These are phyloP conservation scores for Thumatha senex DNA, from an alignment of 2,888 invertebrate species.

Conservation along the genomic window DNA sequence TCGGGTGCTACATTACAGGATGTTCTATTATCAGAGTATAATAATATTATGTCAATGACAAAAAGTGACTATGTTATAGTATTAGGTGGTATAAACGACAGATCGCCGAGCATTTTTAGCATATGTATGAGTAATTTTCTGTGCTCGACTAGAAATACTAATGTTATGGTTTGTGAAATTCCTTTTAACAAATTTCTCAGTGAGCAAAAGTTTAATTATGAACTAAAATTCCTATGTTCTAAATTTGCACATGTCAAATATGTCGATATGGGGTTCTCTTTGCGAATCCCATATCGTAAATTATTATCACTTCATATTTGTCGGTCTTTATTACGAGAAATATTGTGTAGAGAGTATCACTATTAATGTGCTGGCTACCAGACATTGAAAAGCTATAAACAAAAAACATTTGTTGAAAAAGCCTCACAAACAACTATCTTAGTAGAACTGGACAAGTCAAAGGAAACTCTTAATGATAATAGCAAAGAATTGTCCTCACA, in stretches of 20 bases:
- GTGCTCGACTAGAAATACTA: background rate
- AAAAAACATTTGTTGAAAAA: background rate
- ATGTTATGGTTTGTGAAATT: background rate
- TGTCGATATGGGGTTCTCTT: background rate
- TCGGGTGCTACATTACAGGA: conserved; percentile 1
- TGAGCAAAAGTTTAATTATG: conserved; percentile 2
- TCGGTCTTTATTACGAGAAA: background rate
- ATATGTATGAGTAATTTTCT: conserved; percentile 3
- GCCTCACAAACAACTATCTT: background rate
- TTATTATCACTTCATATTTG: background rate
- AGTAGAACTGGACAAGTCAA: background rate
- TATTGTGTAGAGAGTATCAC: background rate
- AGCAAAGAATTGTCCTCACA: background rate
- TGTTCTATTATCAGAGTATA: background rate
- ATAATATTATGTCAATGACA: background rate
- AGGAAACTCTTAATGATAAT: background rate
- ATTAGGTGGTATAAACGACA: conserved; percentile 1
- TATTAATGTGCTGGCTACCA: background rate
- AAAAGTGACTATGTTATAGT: background rate
- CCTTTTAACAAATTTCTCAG: conserved; percentile 1
- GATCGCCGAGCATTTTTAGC: background rate
- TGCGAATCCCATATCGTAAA: background rate
- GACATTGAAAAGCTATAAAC: background rate
- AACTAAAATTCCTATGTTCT: background rate
- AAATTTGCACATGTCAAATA: background rate